Evolutionary conservation across 1,140 invertebrate species (phyloP).

Genomic region (Paraescarpia echinospica): DNA sequence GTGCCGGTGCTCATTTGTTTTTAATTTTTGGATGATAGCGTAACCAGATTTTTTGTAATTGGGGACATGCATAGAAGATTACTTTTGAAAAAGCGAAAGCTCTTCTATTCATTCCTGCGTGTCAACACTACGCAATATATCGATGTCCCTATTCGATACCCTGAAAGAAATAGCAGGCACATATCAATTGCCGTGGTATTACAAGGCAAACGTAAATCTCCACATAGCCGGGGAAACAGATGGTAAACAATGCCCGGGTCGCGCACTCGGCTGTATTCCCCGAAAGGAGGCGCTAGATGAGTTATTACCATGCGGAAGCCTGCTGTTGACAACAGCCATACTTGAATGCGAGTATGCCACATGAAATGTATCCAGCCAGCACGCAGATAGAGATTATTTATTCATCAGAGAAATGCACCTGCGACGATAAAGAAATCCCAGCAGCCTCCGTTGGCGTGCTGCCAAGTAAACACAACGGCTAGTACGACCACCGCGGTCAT

Average conservation of each 20-base stretch:
- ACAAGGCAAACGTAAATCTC: not conserved
- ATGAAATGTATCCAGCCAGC: not conserved
- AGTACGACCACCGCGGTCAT: not conserved
- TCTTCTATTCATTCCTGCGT: too few species aligned
- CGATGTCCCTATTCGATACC: not conserved
- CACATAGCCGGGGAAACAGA: not conserved
- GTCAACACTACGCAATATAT: not conserved
- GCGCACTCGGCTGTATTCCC: not conserved
- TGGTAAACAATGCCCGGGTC: not conserved
- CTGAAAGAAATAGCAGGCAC: not conserved
- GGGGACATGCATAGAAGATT: not conserved
- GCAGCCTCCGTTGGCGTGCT: not conserved
- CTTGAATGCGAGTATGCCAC: not conserved
- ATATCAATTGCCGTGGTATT: not conserved
- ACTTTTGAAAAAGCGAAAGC: too few species aligned
- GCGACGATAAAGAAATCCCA: not conserved
- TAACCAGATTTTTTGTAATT: not conserved
- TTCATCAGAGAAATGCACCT: not conserved
- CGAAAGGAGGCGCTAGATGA: not conserved
- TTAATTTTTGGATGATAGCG: not conserved
- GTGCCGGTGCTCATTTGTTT: not conserved
- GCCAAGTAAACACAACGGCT: not conserved
- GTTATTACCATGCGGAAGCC: not conserved
- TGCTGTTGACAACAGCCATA: not conserved
- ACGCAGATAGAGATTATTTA: constrained; percentile 1